Evolutionary conservation across 1,140 invertebrate species (phyloP), one percentile per base, ranked within the genome.

Genomic region (Plodia interpunctella): DNA sequence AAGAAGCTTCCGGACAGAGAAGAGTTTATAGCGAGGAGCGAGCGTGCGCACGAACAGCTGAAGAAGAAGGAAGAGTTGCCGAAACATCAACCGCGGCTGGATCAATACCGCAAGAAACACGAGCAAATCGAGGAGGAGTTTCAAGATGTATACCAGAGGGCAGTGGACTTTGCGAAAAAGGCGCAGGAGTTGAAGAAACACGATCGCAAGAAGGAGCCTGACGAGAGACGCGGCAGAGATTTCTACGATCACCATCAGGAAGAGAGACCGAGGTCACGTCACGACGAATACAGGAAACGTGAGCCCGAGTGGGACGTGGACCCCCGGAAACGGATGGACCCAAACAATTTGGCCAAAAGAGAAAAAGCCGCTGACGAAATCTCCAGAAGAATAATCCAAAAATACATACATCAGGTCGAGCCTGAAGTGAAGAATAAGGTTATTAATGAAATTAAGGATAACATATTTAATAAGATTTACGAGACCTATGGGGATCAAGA

Each of bases 111-210:
- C 18, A 66, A 35, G 8, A 74, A 70, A 20, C 68, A 67, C 20
- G 65, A 73, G 19, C 55, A 70, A 21, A 59, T 84, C 38, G 72
- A 87, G 50, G 78, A 78, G 57, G 83, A 88, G 54, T 78, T 84
- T 21, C 78, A 86, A 57, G 80, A 84, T 57, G 74, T 86, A n/a
- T 86, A 83, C 53, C 79, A 83, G 18, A 70, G 81, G 59, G 73
- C 82, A 10, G 68, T 70, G 10, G 80, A 83, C 50, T 78, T 84
- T 35, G 76, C 71, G 15, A 80, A 78, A 44, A 86, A 83, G 62
- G 67, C 82, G 15, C 74, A 86, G 52, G 66, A 81, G 53, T 66
- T 76, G 56, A 71, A 63, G 30, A 69, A 72, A 68, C 60, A 59
- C 25, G 66, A 72, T 56, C 52, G 49, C 13, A 72, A 62, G 49